Evolutionary conservation across 1,140 invertebrate genomes (phyloP), one percentile per base, ranked within the genome.

Genomic region (Trichonephila clavipes): DNA sequence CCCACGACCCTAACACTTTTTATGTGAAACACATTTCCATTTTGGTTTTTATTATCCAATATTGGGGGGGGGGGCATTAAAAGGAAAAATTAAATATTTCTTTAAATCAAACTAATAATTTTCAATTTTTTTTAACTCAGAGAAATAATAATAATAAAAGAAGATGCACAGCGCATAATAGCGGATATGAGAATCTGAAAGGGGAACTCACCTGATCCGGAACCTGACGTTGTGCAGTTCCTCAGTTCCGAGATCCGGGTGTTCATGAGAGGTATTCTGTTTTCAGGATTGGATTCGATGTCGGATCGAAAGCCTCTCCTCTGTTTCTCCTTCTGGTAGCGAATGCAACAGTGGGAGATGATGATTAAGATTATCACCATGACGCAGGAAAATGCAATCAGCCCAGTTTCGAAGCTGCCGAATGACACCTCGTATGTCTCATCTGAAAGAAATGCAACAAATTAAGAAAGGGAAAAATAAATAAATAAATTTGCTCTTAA

Each of bases 151-250:
- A 28, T 28, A 28, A 28, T 1, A 28, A 28, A 28, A 28, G 0
- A 28, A 28, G 28, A 28, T 1, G 28, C 28, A 28, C 28, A 28
- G 28, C 1, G 28, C 28, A 28, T 28, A 28, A 28, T 1, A 28
- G 28, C 28, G 34, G 34, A 40, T 40, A 40, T 40, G 34, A 4
- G 4, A 40, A 40, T 40, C 3, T 4, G 16, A 58, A 16, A 69
- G 66, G 66, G n/a, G 24, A 69, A 24, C 5, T 18, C n/a, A 93
- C 92, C 92, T 10, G 92, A 93, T 81, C 92, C 92, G 4, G 92
- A 93, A 6, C 92, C 92, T 14, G 92, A 93, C 5, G 92, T 88
- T 6, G 92, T 81, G 10, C 62, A 40, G 28, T 93, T 86, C 19
- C 87, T 44, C 66, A 93, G 34, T 2, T 93, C 92, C 61, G 61